Conservation (phyloP, 2,888 invertebrate species). For the Oscheius sp. region DNA sequence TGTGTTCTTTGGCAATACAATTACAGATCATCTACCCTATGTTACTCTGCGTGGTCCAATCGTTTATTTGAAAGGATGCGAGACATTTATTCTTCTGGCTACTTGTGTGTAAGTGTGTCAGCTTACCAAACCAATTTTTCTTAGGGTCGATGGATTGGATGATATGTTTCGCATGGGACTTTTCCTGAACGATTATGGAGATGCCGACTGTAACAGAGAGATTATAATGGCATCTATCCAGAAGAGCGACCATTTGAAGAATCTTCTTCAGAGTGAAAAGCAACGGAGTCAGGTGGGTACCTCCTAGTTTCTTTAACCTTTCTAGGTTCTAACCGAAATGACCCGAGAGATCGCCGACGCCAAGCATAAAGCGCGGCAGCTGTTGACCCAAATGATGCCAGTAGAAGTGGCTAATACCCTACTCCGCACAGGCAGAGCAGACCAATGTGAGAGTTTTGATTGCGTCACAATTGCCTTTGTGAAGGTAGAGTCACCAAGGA, state of each 20-base stretch:
- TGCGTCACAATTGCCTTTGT: constrained; percentile 94
- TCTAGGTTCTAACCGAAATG: constrained; percentile 90
- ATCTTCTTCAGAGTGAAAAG: constrained; percentile 93
- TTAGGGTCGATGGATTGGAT: constrained; percentile 87
- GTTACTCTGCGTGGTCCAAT: constrained; percentile 61
- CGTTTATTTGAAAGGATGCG: constrained; percentile 53
- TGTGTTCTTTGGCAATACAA: no score
- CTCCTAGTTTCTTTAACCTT: not conserved
- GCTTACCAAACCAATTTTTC: constrained; percentile 13
- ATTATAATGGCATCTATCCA: constrained; percentile 92
- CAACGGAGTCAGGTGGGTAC: constrained; percentile 79
- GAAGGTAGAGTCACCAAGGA: constrained; percentile 82
- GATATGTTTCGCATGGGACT: constrained; percentile 90
- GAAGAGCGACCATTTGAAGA: constrained; percentile 93
- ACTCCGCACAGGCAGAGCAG: constrained; percentile 50
- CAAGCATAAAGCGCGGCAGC: constrained; percentile 92
- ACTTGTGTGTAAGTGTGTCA: constrained; percentile 53
- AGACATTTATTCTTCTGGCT: constrained; percentile 61
- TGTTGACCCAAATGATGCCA: constrained; percentile 98
- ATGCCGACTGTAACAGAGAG: constrained; percentile 93
- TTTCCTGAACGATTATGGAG: constrained; percentile 96
- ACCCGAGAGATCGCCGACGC: constrained; percentile 95
- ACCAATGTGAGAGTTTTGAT: constrained; percentile 85
- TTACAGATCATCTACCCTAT: constrained; percentile 50
- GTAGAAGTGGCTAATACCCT: constrained; percentile 79